phyloP scores from a whole-genome alignment of 2,113 vertebrate genomes.

The Halcyon senegalensis region DNA sequence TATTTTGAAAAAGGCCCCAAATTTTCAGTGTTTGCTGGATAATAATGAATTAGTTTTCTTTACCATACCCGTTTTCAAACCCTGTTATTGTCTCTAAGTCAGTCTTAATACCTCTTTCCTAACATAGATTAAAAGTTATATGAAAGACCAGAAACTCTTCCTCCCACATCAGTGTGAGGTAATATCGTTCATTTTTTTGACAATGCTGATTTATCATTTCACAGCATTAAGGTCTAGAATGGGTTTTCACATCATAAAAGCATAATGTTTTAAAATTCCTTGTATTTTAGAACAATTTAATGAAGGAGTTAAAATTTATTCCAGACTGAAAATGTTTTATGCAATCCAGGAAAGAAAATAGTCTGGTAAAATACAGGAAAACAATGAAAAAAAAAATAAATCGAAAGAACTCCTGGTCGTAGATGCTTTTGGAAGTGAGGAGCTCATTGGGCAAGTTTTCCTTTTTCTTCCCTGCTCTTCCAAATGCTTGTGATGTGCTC shows the following conservation, averaged over 20 bases:
- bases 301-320: slow-evolving; percentile 27
- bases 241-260: slow-evolving; percentile 5
- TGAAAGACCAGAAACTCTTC: background rate
- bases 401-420: background rate
- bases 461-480: background rate
- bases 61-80: background rate
- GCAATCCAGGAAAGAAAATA: background rate
- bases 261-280: background rate
- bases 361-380: background rate
- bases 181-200: slow-evolving; percentile 10
- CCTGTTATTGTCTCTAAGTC: background rate
- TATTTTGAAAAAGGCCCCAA: background rate
- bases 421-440: background rate
- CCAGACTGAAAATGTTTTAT: background rate
- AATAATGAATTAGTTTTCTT: background rate
- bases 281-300: slow-evolving; percentile 13
- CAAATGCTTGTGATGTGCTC: background rate
- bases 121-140: background rate
- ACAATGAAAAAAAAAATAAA: background rate
- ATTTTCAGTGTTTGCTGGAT: background rate
- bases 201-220: slow-evolving; percentile 29
- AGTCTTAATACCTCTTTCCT: background rate
- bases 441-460: background rate
- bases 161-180: background rate
- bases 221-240: slow-evolving; percentile 30